phyloP scores from a whole-genome alignment of 1,140 invertebrate genomes.

The Penaeus indicus region DNA sequence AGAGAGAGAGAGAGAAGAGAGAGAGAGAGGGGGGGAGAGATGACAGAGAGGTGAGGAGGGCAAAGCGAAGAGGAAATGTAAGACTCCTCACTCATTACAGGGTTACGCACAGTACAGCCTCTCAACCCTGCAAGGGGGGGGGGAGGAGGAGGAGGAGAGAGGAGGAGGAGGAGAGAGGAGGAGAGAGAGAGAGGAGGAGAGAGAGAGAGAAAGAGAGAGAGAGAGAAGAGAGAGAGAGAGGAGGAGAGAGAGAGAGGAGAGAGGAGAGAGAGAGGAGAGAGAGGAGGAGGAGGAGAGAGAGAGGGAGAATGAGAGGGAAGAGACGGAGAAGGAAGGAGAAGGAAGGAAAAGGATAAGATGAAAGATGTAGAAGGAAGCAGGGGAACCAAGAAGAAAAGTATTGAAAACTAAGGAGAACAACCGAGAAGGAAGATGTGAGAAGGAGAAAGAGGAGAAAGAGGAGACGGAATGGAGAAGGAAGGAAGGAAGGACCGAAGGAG shows the following conservation, averaged over 20 bases:
- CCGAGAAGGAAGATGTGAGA: background rate
- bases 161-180: too few relatives aligned
- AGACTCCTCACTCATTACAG: too few relatives aligned
- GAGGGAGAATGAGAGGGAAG: background rate
- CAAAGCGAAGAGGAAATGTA: background rate
- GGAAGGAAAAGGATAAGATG: background rate
- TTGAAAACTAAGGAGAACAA: background rate
- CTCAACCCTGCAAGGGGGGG: too few relatives aligned
- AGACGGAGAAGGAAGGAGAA: background rate
- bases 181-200: too few relatives aligned
- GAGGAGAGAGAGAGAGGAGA: conserved; percentile 10
- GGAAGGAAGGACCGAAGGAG: too few relatives aligned
- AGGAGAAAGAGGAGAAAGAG: too few relatives aligned
- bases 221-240: too few relatives aligned
- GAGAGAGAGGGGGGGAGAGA: conserved; percentile 4
- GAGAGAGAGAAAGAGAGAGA: too few relatives aligned
- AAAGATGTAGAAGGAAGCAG: background rate
- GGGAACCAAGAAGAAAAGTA: too few relatives aligned
- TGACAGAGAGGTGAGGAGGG: background rate
- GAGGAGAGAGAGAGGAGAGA: background rate
- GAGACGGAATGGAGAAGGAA: too few relatives aligned
- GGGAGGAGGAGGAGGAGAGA: too few relatives aligned
- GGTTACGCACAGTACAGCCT: too few relatives aligned
- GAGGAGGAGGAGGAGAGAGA: background rate
- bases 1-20: background rate